These are phyloP conservation scores for Bolborhynchus lineola DNA, from an alignment of 2,113 vertebrate species.

Conservation along the genomic window DNA sequence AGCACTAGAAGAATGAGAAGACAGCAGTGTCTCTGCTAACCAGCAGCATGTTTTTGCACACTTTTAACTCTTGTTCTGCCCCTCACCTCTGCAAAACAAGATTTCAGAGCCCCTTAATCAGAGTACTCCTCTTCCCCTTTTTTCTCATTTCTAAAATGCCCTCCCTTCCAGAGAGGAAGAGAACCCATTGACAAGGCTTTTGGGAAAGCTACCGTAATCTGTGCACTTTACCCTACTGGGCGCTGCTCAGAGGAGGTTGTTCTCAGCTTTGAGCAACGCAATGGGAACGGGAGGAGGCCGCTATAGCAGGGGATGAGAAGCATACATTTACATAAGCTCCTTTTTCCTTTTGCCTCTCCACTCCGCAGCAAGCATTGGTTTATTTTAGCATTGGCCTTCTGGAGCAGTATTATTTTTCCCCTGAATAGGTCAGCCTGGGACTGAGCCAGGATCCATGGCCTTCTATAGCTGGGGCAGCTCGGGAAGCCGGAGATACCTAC, in stretches of 20 bases:
- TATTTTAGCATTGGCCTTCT: constrained; percentile 71
- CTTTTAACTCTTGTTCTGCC: not conserved
- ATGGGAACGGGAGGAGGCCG: not conserved
- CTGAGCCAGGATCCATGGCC: constrained; percentile 26
- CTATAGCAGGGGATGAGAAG: not conserved
- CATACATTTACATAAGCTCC: not conserved
- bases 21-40: not conserved
- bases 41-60: not conserved
- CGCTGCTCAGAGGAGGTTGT: not conserved
- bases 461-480: constrained; percentile 16
- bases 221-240: constrained; percentile 43
- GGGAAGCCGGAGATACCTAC: constrained; percentile 34
- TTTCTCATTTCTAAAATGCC: not conserved
- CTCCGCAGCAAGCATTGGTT: not conserved
- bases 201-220: not conserved
- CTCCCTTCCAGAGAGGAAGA: not conserved
- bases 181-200: not conserved
- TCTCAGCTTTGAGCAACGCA: not conserved
- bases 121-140: not conserved
- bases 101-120: not conserved
- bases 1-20: not conserved
- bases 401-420: constrained; percentile 63
- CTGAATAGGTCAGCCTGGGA: constrained; percentile 48
- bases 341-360: not conserved
- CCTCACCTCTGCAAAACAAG: not conserved